Evolutionary conservation across 2,888 invertebrate genomes (phyloP).

Genomic region (Clepsis dumicolana): DNA sequence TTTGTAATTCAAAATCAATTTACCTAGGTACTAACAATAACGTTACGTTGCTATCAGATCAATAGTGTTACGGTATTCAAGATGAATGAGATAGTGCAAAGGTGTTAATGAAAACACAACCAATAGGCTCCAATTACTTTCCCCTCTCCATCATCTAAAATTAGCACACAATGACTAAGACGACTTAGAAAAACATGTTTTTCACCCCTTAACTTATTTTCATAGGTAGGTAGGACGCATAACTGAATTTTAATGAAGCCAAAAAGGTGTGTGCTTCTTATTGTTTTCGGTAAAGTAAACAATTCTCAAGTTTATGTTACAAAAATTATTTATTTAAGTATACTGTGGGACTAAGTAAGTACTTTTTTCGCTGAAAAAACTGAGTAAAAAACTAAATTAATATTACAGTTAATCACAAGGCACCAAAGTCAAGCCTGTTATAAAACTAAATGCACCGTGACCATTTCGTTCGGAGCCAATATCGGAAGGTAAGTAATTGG

Average conservation of each 20-base stretch:
- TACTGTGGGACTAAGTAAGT: no score
- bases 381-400: conserved; percentile 32
- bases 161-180: neutral
- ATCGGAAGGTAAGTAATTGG: conserved; percentile 49
- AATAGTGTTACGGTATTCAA: neutral
- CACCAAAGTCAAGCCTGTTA: conserved; percentile 31
- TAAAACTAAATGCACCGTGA: conserved; percentile 25
- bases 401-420: conserved; percentile 28
- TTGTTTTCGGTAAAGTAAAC: neutral
- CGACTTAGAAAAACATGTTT: neutral
- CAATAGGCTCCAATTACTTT: neutral
- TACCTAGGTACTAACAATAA: neutral
- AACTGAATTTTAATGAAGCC: conserved; percentile 9
- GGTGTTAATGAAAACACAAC: neutral
- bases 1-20: neutral
- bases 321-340: no score
- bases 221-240: neutral
- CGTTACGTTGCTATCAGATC: neutral
- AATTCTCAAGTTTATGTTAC: neutral
- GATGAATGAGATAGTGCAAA: neutral
- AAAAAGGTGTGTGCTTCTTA: neutral
- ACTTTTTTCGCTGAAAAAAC: neutral
- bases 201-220: neutral
- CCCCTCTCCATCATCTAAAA: neutral
- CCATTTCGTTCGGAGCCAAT: conserved; percentile 37